Evolutionary conservation across 2,888 invertebrate genomes (phyloP), one percentile per base, ranked within the genome.

Genomic region (Ecliptopera silaceata): DNA sequence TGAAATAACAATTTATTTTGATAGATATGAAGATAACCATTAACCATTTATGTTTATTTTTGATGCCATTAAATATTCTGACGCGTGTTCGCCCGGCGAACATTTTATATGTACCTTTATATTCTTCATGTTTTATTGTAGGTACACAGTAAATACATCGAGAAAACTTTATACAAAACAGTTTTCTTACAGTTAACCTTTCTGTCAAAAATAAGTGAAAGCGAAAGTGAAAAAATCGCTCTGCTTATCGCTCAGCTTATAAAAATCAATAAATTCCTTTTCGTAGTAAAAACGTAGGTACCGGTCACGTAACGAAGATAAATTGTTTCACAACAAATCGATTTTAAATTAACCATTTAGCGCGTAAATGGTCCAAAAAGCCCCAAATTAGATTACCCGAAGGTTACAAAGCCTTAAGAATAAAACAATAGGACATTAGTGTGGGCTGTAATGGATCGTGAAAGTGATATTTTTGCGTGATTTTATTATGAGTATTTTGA

Each of bases 301-400:
- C 55, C 10, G 26, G 12, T 26, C 59, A 53, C 44, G 41, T 77
- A 74, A 77, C 69, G 77, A 75, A 79, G 79, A 80, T 80, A 77
- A 77, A 77, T 66, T 66, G 63, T 66, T 63, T 71, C 68, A 11
- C 59, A 67, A 57, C 65, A 67, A 80, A 81, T 80, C 72, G 78
- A 77, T 80, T 79, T 77, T 71, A 71, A 77, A 80, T 80, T 77
- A 74, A 55, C 61, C 61, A 54, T 65, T 64, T 63, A 65, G 59
- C 56, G 55, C 41, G 17, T 59, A 55, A 61, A 64, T 63, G 62
- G 50, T 20, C 45, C 43, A 52, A 56, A 56, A 26, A 17, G 32
- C 20, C 36, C 29, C 41, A 36, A 57, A 57, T 54, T 61, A 51
- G 54, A 54, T 59, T 50, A 57, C 42, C 17, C 17, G 38, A 36